phyloP scores from a whole-genome alignment of 2,113 vertebrate species.

The Argyrosomus japonicus region DNA sequence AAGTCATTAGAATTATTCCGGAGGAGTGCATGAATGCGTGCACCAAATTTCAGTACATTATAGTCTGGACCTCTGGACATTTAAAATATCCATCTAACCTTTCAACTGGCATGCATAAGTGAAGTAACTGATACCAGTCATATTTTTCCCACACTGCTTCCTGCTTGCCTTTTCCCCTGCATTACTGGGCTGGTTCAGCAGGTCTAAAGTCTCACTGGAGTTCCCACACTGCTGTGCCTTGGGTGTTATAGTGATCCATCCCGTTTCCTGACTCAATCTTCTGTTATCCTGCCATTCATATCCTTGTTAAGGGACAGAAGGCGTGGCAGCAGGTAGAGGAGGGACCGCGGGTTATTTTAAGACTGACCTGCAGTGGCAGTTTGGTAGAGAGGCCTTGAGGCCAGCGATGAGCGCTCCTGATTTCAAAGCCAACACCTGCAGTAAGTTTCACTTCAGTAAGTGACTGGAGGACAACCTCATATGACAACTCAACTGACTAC shows the following conservation, averaged over 20 bases:
- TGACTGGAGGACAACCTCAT: neutral
- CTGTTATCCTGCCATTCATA: conserved; percentile 26
- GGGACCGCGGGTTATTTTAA: conserved; percentile 36
- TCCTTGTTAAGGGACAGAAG: conserved; percentile 9
- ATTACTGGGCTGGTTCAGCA: conserved; percentile 64
- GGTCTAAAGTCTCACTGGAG: conserved; percentile 44
- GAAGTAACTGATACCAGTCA: neutral
- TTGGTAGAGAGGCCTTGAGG: neutral
- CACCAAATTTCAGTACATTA: too few relatives aligned
- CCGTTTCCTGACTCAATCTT: conserved; percentile 68
- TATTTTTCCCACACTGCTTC: conserved; percentile 54
- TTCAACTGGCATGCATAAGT: neutral
- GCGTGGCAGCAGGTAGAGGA: conserved; percentile 40
- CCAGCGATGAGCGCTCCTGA: neutral
- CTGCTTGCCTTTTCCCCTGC: conserved; percentile 25
- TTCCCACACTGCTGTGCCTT: conserved; percentile 48
- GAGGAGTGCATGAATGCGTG: neutral
- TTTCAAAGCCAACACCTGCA: conserved; percentile 1
- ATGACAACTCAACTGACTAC: neutral
- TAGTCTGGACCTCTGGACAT: neutral
- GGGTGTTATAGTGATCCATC: conserved; percentile 44
- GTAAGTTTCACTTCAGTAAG: neutral
- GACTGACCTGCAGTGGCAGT: conserved; percentile 8
- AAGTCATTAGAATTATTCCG: neutral
- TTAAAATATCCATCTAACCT: neutral